These are phyloP conservation scores for Gambusia yucatana DNA, from an alignment of 2,797 vertebrate genomes.

Conservation along the genomic window DNA sequence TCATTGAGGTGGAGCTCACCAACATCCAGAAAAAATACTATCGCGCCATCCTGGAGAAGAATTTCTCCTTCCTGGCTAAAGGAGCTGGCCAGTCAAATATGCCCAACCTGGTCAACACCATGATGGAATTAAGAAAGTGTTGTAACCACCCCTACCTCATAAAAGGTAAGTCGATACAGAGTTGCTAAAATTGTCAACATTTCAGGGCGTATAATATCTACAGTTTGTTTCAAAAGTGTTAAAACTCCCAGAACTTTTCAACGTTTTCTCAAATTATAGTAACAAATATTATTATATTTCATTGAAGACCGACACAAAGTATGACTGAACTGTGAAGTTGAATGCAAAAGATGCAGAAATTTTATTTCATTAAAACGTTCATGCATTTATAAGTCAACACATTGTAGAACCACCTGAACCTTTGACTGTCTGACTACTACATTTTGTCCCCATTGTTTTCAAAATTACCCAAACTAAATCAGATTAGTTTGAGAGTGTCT, in stretches of 20 bases:
- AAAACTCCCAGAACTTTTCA: neutral
- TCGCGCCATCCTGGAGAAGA: conserved; percentile 96
- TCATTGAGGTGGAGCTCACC: conserved; percentile 98
- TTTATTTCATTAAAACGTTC: neutral
- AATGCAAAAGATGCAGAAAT: too few relatives aligned
- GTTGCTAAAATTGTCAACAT: neutral
- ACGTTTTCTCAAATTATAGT: neutral
- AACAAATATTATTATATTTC: neutral
- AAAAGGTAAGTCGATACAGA: conserved; percentile 76
- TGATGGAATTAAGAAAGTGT: conserved; percentile 99
- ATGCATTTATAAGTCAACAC: neutral
- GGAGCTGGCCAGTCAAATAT: conserved; percentile 97
- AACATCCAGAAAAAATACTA: conserved; percentile 99
- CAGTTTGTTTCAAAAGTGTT: neutral
- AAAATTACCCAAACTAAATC: neutral
- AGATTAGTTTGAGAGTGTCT: neutral
- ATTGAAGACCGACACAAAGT: neutral
- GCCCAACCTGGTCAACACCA: conserved; percentile 97
- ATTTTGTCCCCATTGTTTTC: neutral
- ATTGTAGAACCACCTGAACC: neutral
- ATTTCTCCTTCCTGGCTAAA: conserved; percentile 98
- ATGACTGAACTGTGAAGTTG: neutral
- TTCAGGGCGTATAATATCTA: neutral
- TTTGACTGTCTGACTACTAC: neutral
- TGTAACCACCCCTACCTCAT: conserved; percentile 99